Evolutionary conservation across 2,113 vertebrate genomes (phyloP), one percentile per base, ranked within the genome.

Genomic region (Pleuronectes platessa): DNA sequence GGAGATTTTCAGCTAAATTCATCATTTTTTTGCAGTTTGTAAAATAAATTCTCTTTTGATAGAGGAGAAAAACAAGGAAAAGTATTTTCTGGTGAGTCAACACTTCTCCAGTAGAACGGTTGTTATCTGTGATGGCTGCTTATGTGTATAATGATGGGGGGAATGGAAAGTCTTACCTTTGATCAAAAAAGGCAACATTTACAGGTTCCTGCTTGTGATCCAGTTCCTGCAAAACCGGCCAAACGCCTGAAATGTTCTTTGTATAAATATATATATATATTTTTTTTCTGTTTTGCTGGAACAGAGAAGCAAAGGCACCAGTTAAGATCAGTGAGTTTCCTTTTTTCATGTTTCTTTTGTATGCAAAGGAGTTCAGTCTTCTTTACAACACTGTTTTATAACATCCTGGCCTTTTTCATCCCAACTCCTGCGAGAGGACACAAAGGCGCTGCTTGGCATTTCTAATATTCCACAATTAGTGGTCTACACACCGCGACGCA

Each of bases 301-400:
- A 55, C 56, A 18, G 5, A 68, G 62, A 67, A 62, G 68, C 73
- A 68, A 45, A 35, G 53, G 31, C 40, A 3, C 27, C 49, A 68
- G 62, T 73, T 37, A 26, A 67, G 54, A 82, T 71, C 68, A 47
- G 37, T 55, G 31, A n/a, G 5, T 37, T 66, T 55, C 51, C 53
- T n/a, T 12, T 12, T 31, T 66, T 60, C 54, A 37, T 56, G 11
- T 13, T 54, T 35, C n/a, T 62, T 66, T 37, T 49, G 56, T 62
- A 6, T 54, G 69, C 67, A 70, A 24, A 42, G 31, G 40, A 31
- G 15, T 21, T 2, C 37, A 21, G 64, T 59, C 21, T 14, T 54
- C n/a, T 63, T 75, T 26, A 26, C 26, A 68, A 56, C 18, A 15
- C 47, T 0, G 2, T 23, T 62, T 27, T 9, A 10, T 20, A 68